phyloP scores from a whole-genome alignment of 2,797 vertebrate species.

The Vipera latastei region DNA sequence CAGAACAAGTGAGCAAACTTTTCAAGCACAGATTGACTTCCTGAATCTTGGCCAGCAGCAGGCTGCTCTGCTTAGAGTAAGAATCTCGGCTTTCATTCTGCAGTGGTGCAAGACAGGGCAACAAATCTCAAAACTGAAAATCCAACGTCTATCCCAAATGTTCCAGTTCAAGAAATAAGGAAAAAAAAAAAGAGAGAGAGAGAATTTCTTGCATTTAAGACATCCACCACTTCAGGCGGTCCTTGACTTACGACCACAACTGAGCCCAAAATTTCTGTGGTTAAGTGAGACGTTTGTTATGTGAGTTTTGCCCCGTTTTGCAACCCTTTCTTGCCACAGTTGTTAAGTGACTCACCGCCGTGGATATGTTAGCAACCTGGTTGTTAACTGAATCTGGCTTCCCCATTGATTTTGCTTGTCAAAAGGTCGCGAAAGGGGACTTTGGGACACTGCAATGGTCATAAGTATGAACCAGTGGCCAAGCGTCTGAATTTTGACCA shows the following conservation, averaged over 20 bases:
- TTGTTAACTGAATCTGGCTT: too few species aligned
- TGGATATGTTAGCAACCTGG: too few species aligned
- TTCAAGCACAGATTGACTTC: conserved; percentile 59
- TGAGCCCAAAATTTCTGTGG: neutral
- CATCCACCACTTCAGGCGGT: neutral
- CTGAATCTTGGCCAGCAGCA: conserved; percentile 59
- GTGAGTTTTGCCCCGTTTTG: neutral
- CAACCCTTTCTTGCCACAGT: neutral
- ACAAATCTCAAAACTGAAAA: neutral
- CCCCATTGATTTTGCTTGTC: too few species aligned
- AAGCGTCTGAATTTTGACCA: neutral
- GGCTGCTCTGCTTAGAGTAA: conserved; percentile 29
- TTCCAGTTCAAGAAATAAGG: neutral
- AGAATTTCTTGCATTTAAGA: neutral
- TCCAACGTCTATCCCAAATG: neutral
- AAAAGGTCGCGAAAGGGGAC: neutral
- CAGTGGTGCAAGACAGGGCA: neutral
- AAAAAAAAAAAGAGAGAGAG: too few species aligned
- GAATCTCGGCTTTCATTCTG: conserved; percentile 49
- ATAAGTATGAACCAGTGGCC: neutral
- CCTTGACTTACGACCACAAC: neutral
- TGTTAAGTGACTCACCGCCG: neutral
- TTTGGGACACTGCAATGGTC: too few species aligned
- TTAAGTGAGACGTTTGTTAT: neutral
- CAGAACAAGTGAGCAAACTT: conserved; percentile 42